Evolutionary conservation across 2,113 vertebrate genomes (phyloP).

Genomic region (Ochotona curzoniae): DNA sequence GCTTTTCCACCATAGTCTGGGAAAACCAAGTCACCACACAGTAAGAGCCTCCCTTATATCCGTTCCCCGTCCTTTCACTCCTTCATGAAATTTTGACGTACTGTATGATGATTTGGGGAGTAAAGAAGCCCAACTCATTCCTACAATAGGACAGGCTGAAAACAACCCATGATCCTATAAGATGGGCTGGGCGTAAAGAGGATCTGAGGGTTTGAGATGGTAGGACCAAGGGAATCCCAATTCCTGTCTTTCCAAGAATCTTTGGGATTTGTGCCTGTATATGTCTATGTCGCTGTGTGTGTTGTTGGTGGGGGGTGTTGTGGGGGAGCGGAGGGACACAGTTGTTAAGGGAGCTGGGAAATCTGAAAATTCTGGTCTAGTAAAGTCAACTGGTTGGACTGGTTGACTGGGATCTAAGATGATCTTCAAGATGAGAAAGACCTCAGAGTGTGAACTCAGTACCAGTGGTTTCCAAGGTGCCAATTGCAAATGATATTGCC

Average conservation of each 20-base stretch:
- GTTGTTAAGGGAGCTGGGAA: background rate
- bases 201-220: background rate
- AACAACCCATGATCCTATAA: background rate
- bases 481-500: background rate
- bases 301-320: no score
- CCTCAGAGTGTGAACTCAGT: background rate
- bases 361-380: background rate
- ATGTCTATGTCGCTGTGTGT: no score
- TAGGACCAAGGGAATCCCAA: background rate
- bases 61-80: background rate
- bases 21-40: background rate
- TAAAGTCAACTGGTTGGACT: background rate
- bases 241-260: background rate
- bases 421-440: background rate
- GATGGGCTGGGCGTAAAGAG: background rate
- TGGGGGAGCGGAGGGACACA: background rate
- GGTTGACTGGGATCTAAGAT: background rate
- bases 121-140: background rate
- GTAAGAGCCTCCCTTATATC: background rate
- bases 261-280: no score
- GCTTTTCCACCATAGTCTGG: background rate
- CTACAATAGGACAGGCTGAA: background rate
- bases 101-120: background rate
- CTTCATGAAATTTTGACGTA: background rate
- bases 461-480: background rate